Evolutionary conservation across 2,888 invertebrate species (phyloP).

Genomic region (Petrophora chlorosata): DNA sequence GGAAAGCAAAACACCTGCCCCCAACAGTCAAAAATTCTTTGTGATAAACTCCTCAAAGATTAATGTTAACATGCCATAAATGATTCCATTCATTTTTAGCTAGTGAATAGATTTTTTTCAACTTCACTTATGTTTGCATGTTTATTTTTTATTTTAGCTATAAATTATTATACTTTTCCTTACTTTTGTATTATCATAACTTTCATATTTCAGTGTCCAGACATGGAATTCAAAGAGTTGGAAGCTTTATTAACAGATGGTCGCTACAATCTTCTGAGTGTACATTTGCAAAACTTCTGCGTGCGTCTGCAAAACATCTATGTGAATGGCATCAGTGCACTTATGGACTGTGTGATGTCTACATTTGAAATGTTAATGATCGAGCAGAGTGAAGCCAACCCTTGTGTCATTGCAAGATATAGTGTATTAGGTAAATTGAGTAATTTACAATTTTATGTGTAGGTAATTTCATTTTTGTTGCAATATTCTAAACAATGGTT

Average conservation of each 20-base stretch:
- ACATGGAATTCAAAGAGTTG: conserved; percentile 88
- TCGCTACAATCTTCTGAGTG: conserved; percentile 82
- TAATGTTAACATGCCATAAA: too few relatives aligned
- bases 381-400: conserved; percentile 74
- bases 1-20: too few relatives aligned
- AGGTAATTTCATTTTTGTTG: too few relatives aligned
- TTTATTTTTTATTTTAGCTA: too few relatives aligned
- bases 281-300: conserved; percentile 85
- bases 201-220: conserved; percentile 88
- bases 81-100: too few relatives aligned
- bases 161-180: conserved; percentile 3
- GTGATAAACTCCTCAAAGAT: too few relatives aligned
- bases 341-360: conserved; percentile 85
- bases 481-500: too few relatives aligned
- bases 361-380: conserved; percentile 85
- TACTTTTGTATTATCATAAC: too few relatives aligned
- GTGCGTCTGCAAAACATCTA: conserved; percentile 83
- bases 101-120: too few relatives aligned
- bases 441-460: too few relatives aligned
- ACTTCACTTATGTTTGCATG: too few relatives aligned
- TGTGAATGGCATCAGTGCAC: conserved; percentile 85
- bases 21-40: too few relatives aligned
- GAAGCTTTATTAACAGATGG: conserved; percentile 86
- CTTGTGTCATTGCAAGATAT: conserved; percentile 84
- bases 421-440: conserved; percentile 85